Evolutionary conservation across 1,140 invertebrate genomes (phyloP).

Genomic region (Drosophila teissieri): DNA sequence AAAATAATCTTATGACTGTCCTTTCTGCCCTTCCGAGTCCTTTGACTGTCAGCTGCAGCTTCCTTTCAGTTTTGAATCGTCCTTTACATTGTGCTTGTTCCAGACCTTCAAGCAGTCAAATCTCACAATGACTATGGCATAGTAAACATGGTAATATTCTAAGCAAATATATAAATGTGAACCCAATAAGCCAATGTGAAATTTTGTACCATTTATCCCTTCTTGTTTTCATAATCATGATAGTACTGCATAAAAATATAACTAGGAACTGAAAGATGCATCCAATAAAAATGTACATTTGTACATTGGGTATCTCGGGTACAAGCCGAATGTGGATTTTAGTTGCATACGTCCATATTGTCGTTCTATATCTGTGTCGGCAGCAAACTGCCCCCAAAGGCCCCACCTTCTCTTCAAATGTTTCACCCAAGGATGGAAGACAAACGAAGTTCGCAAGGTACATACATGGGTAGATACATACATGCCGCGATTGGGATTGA

Average conservation of each 20-base stretch:
- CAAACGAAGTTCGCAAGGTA: slow-evolving; percentile 24
- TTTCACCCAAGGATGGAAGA: slow-evolving; percentile 10
- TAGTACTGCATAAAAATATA: background rate
- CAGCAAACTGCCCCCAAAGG: slow-evolving; percentile 6
- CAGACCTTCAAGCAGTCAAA: background rate
- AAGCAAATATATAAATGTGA: too few species aligned
- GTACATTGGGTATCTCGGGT: background rate
- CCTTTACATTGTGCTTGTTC: background rate
- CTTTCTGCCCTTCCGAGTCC: slow-evolving; percentile 38
- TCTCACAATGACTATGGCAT: background rate
- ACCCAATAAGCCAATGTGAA: too few species aligned
- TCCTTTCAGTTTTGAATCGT: background rate
- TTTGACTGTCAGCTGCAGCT: slow-evolving; percentile 27
- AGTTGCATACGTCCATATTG: slow-evolving; percentile 7
- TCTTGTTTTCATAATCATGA: background rate
- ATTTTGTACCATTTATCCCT: background rate
- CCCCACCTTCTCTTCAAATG: slow-evolving; percentile 11
- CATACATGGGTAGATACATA: background rate
- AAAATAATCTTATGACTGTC: slow-evolving; percentile 59
- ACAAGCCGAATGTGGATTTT: background rate
- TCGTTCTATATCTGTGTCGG: background rate
- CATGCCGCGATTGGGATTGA: slow-evolving; percentile 28
- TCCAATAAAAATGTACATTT: too few species aligned
- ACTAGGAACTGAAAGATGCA: background rate
- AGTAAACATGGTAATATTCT: too few species aligned